A percentile compares a stretch with the other conserved stretches of the same genome.
Evolutionary conservation across 2,797 vertebrate genomes (phyloP).

Genomic region (Melanotaenia boesemani): DNA sequence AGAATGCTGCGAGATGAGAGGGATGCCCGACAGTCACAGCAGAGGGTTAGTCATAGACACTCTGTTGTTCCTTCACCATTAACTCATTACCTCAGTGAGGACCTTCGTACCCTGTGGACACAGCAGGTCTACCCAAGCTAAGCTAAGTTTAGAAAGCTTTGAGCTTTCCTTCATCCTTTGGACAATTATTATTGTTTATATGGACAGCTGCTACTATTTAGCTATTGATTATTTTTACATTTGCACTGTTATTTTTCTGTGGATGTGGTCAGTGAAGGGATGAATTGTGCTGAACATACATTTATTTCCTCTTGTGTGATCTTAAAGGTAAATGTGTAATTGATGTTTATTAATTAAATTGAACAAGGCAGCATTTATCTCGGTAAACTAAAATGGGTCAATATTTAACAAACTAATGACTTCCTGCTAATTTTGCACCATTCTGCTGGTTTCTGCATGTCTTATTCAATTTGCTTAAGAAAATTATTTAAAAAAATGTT

Average conservation of each 20-base stretch:
- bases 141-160: slow-evolving; percentile 49
- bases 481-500: background rate
- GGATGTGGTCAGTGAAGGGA: slow-evolving; percentile 37
- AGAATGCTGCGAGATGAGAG: slow-evolving; percentile 92
- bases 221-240: slow-evolving; percentile 49
- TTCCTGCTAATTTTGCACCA: slow-evolving; percentile 17
- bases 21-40: slow-evolving; percentile 89
- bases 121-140: slow-evolving; percentile 70
- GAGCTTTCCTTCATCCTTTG: slow-evolving; percentile 36
- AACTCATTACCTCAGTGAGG: slow-evolving; percentile 65
- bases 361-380: slow-evolving; percentile 35
- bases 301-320: slow-evolving; percentile 46
- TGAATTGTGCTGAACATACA: slow-evolving; percentile 35
- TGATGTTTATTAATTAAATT: slow-evolving; percentile 34
- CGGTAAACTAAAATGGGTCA: slow-evolving; percentile 24
- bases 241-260: slow-evolving; percentile 27
- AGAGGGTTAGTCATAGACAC: slow-evolving; percentile 85
- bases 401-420: slow-evolving; percentile 29
- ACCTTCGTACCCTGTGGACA: slow-evolving; percentile 64
- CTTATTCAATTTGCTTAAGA: background rate
- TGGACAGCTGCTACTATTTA: slow-evolving; percentile 48
- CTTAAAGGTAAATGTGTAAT: slow-evolving; percentile 23
- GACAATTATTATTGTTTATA: slow-evolving; percentile 53
- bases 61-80: slow-evolving; percentile 61
- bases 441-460: background rate